Evolutionary conservation across 2,113 vertebrate genomes (phyloP).

Genomic region (Seriola rivoliana): DNA sequence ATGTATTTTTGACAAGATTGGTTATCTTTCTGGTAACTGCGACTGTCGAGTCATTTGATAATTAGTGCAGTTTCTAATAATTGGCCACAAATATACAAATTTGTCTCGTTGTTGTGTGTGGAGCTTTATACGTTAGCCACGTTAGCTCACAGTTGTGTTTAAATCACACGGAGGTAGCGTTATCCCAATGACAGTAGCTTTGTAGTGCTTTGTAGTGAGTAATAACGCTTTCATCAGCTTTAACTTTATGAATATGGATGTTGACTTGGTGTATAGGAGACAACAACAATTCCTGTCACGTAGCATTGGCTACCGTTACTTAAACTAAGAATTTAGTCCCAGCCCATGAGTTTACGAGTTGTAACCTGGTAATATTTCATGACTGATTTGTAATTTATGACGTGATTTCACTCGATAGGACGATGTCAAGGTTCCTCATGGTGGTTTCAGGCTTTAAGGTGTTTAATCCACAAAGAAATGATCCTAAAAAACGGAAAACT

Average conservation of each 20-base stretch:
- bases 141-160: neutral
- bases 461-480: neutral
- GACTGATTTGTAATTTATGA: neutral
- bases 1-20: neutral
- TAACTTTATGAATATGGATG: neutral
- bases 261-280: neutral
- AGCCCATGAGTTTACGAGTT: neutral
- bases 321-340: too few relatives aligned
- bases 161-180: neutral
- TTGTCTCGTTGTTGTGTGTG: neutral
- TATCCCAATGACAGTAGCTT: neutral
- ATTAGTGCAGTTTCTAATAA: fast-evolving
- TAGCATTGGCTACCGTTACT: neutral
- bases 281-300: neutral
- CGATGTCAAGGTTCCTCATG: neutral
- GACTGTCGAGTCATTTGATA: neutral
- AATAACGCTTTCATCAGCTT: neutral
- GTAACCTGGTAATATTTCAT: neutral
- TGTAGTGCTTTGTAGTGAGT: too few relatives aligned
- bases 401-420: neutral
- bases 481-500: too few relatives aligned
- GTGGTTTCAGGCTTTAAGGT: neutral
- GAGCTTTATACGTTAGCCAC: neutral
- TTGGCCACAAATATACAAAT: fast-evolving
- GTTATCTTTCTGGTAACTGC: neutral